Percentiles rank a stretch among this genome's conserved stretches.
These are phyloP conservation scores for Turritopsis dohrnii DNA, from an alignment of 30 jellyfish, hydroid and myxozoan genomes.

Conservation along the genomic window DNA sequence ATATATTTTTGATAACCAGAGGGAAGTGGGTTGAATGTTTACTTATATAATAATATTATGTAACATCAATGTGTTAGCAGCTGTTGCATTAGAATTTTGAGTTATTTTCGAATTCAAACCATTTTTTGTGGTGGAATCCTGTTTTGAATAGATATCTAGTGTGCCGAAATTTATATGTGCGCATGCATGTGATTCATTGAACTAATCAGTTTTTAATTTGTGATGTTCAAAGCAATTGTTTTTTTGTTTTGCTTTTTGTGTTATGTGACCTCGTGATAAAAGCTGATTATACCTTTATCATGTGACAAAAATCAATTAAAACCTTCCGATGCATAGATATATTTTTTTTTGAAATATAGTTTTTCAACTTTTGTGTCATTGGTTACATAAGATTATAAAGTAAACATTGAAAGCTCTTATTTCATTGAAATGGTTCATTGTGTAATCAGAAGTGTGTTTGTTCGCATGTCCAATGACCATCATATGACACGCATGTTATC, in stretches of 20 bases:
- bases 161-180: neutral
- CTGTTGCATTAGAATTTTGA: too few species aligned
- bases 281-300: neutral
- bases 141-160: too few species aligned
- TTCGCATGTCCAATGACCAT: neutral
- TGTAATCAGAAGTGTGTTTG: neutral
- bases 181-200: neutral
- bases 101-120: too few species aligned
- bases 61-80: neutral
- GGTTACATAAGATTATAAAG: neutral
- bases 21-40: neutral
- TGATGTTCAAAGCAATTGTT: too few species aligned
- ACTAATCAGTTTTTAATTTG: too few species aligned
- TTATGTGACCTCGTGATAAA: neutral
- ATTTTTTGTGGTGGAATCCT: too few species aligned
- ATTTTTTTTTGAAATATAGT: neutral
- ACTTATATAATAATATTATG: neutral
- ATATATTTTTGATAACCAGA: neutral
- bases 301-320: neutral
- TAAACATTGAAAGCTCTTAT: neutral
- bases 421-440: neutral
- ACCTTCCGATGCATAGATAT: neutral
- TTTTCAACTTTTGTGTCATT: neutral
- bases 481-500: neutral
- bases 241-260: neutral